Percentiles rank a stretch among this genome's conserved stretches.
Conservation (phyloP, 2,888 invertebrate species). For the Netelia virgata region DNA sequence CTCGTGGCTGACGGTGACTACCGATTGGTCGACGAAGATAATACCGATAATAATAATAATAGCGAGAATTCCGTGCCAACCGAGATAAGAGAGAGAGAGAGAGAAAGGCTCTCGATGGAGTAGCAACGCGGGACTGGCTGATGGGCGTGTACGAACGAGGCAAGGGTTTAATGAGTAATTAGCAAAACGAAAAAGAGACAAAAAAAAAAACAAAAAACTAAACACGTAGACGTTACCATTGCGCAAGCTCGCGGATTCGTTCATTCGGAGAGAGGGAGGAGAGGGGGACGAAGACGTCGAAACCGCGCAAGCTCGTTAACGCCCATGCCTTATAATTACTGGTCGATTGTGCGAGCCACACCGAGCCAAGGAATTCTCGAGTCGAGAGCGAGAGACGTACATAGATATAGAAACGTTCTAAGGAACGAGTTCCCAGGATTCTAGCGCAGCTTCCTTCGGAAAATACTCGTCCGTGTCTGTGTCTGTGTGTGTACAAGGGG, state of each 20-base stretch:
- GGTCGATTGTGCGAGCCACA: slow-evolving; percentile 70
- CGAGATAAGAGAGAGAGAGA: slow-evolving; percentile 32
- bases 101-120: slow-evolving; percentile 37
- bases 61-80: slow-evolving; percentile 4
- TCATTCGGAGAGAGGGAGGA: neutral
- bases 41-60: slow-evolving; percentile 33
- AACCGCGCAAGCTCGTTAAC: slow-evolving; percentile 64
- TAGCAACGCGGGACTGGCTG: slow-evolving; percentile 9
- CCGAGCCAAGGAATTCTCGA: slow-evolving; percentile 57
- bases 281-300: slow-evolving; percentile 19
- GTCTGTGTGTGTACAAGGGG: slow-evolving; percentile 35
- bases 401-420: neutral
- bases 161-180: slow-evolving; percentile 78
- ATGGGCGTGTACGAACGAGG: slow-evolving; percentile 69
- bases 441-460: slow-evolving; percentile 21
- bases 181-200: slow-evolving; percentile 63
- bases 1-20: slow-evolving; percentile 11
- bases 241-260: slow-evolving; percentile 66
- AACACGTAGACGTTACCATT: too few relatives aligned
- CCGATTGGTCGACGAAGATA: slow-evolving; percentile 50
- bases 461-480: neutral
- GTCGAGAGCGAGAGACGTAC: neutral
- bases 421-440: slow-evolving; percentile 26
- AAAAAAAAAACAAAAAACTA: neutral
- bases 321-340: slow-evolving; percentile 81